Evolutionary conservation across 1,140 invertebrate genomes (phyloP).

Genomic region (Platyura marginata): DNA sequence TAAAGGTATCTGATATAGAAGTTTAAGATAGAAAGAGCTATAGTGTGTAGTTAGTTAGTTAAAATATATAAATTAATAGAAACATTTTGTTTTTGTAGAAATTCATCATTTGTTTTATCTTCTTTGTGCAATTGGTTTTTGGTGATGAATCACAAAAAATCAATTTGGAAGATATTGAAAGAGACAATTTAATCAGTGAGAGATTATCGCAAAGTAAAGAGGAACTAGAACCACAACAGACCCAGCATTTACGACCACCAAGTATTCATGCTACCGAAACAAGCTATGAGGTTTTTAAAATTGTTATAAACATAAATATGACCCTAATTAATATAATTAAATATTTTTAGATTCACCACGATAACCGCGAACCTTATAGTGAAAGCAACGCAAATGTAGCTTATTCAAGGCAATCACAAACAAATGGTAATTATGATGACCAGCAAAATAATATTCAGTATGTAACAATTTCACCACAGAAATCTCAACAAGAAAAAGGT

Average conservation of each 20-base stretch:
- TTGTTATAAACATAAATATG: too few relatives aligned
- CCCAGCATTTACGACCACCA: slow-evolving; percentile 1
- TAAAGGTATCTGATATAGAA: too few relatives aligned
- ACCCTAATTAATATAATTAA: background rate
- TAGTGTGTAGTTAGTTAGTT: too few relatives aligned
- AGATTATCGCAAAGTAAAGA: background rate
- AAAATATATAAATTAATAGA: too few relatives aligned
- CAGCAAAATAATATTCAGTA: background rate
- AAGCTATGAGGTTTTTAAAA: background rate
- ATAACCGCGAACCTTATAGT: too few relatives aligned
- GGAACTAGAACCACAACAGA: background rate
- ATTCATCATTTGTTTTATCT: background rate
- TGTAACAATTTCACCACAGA: background rate
- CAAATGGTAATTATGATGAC: too few relatives aligned
- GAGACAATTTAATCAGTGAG: slow-evolving; percentile 3
- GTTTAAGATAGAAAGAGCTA: too few relatives aligned
- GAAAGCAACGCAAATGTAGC: too few relatives aligned
- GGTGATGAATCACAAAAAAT: slow-evolving; percentile 3
- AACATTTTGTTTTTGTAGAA: too few relatives aligned
- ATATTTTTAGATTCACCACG: background rate
- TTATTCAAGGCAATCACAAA: too few relatives aligned
- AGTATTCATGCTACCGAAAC: background rate
- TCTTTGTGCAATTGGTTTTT: too few relatives aligned
- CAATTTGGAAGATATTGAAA: slow-evolving; percentile 5
- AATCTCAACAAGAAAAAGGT: background rate